Conservation (phyloP, 2,797 vertebrate species). For the Enteromius paludinosus region DNA sequence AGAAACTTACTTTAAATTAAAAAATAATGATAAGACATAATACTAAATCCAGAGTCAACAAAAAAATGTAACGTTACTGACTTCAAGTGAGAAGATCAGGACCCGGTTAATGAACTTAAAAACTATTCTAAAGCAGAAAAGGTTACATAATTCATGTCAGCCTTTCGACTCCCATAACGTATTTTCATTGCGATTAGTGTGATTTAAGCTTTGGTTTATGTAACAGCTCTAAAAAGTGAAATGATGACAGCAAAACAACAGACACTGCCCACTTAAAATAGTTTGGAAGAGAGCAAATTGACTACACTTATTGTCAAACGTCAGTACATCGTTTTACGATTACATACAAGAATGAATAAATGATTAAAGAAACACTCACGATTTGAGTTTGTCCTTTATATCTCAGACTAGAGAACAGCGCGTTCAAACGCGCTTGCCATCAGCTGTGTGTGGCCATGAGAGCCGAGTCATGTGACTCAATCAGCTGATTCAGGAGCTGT, state of each 20-base stretch:
- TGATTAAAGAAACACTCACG: slow-evolving; percentile 19
- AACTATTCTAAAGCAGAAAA: not conserved
- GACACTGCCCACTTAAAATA: not conserved
- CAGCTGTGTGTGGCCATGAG: slow-evolving; percentile 42
- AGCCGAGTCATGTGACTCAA: slow-evolving; percentile 74
- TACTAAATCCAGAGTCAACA: not conserved
- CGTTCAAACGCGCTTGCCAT: slow-evolving; percentile 9
- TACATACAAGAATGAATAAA: not conserved
- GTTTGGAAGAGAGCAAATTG: not conserved
- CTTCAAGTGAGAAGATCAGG: not conserved
- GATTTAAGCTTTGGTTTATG: not conserved
- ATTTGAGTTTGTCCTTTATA: not conserved
- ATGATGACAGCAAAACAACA: slow-evolving; percentile 24
- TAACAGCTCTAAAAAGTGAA: slow-evolving; percentile 1
- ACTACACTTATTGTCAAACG: not conserved
- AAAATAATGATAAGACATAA: not conserved
- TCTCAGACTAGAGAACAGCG: not conserved
- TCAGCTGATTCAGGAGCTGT: slow-evolving; percentile 71
- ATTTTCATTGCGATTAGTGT: not conserved
- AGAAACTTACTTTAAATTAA: not conserved
- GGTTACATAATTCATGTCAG: not conserved
- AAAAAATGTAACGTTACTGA: not conserved
- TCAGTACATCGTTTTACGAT: not conserved
- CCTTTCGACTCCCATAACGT: not conserved
- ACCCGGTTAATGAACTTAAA: not conserved